Evolutionary conservation across 2,888 invertebrate genomes (phyloP).

Genomic region (Dynastes grantii): DNA sequence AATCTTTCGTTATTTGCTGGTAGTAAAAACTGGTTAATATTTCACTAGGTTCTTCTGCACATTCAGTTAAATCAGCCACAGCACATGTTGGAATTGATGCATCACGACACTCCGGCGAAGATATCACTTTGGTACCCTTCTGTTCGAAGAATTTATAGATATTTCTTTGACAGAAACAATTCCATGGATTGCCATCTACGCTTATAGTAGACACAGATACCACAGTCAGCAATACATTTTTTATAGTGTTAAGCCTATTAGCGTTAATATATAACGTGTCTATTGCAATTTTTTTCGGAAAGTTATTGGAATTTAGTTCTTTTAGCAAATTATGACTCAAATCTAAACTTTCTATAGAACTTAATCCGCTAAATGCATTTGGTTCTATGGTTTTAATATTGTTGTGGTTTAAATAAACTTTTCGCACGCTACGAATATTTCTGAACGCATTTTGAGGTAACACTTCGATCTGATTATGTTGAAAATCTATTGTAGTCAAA

Average conservation of each 20-base stretch:
- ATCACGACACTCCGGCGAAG: slow-evolving; percentile 27
- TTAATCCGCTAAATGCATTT: slow-evolving; percentile 42
- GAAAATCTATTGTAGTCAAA: slow-evolving; percentile 40
- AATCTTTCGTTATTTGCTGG: slow-evolving; percentile 21
- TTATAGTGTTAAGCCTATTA: slow-evolving; percentile 41
- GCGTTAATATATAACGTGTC: slow-evolving; percentile 38
- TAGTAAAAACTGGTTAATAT: slow-evolving; percentile 22
- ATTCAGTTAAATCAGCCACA: slow-evolving; percentile 1
- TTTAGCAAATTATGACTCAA: slow-evolving; percentile 46
- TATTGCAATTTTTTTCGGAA: slow-evolving; percentile 38
- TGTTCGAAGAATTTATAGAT: slow-evolving; percentile 13
- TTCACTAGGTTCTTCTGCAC: slow-evolving; percentile 24
- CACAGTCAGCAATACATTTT: slow-evolving; percentile 6
- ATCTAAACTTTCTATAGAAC: slow-evolving; percentile 28
- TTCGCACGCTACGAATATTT: slow-evolving; percentile 29
- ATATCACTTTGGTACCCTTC: background rate
- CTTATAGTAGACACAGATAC: slow-evolving; percentile 9
- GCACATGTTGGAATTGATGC: slow-evolving; percentile 19
- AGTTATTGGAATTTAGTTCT: slow-evolving; percentile 25
- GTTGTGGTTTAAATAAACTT: slow-evolving; percentile 42
- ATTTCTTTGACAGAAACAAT: slow-evolving; percentile 45
- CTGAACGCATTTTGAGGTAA: slow-evolving; percentile 35
- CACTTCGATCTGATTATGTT: slow-evolving; percentile 39
- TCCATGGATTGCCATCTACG: slow-evolving; percentile 49
- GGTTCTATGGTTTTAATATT: slow-evolving; percentile 33